A percentile compares a stretch with the other conserved stretches of the same genome.
Evolutionary conservation across 2,888 invertebrate genomes (phyloP).

Genomic region (Melanostoma scalare): DNA sequence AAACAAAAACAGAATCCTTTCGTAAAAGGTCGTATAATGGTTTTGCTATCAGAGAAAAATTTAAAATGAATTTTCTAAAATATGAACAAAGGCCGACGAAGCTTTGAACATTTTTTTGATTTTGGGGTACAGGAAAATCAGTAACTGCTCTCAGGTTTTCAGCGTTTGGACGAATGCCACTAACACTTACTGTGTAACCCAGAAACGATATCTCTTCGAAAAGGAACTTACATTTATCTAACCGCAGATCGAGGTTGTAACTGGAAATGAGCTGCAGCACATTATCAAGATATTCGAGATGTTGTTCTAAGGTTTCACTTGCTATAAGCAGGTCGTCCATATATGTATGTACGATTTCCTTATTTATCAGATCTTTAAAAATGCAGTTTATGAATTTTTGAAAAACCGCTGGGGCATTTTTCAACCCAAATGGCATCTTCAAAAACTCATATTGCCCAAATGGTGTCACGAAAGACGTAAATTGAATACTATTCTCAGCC

Average conservation of each 20-base stretch:
- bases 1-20: neutral
- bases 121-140: neutral
- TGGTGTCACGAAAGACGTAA: no score
- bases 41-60: slow-evolving; percentile 7
- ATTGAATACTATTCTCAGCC: no score
- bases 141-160: no score
- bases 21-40: slow-evolving; percentile 13
- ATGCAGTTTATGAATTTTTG: no score
- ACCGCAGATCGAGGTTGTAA: slow-evolving; percentile 4
- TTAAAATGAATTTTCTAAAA: neutral
- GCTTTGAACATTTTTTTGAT: neutral
- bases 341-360: slow-evolving; percentile 55
- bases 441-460: no score
- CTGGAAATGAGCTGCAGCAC: slow-evolving; percentile 17
- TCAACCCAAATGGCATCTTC: no score
- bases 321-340: slow-evolving; percentile 44
- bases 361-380: no score
- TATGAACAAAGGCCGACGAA: slow-evolving; percentile 1
- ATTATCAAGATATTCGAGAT: slow-evolving; percentile 2
- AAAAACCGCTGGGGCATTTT: slow-evolving; percentile 51
- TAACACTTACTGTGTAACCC: slow-evolving; percentile 23
- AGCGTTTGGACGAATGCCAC: slow-evolving; percentile 17
- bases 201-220: slow-evolving; percentile 56
- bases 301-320: slow-evolving; percentile 11
- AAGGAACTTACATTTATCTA: slow-evolving; percentile 66